A percentile compares a stretch with the other conserved stretches of the same genome.
These are phyloP conservation scores for Schizopygopsis pylzovi DNA, from an alignment of 2,797 vertebrate genomes.

Conservation along the genomic window DNA sequence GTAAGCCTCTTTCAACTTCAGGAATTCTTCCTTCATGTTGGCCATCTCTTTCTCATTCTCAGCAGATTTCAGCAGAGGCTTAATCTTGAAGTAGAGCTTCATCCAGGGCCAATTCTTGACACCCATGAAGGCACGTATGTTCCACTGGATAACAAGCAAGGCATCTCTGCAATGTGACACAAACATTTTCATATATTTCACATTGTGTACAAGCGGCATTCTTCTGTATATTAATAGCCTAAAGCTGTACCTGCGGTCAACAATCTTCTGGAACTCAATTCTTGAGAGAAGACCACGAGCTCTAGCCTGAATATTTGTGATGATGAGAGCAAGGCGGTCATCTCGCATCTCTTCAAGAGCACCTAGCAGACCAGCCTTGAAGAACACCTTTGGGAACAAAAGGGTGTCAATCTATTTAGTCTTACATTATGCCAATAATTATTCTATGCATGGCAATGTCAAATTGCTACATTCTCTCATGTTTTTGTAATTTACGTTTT, in stretches of 20 bases:
- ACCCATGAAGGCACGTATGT: conserved; percentile 76
- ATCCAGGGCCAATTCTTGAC: conserved; percentile 85
- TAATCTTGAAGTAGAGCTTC: conserved; percentile 73
- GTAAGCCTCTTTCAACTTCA: conserved; percentile 82
- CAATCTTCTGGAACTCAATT: conserved; percentile 84
- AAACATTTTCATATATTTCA: conserved; percentile 36
- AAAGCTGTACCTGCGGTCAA: conserved; percentile 79
- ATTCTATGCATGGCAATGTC: not conserved
- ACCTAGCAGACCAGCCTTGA: conserved; percentile 75
- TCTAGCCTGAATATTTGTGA: conserved; percentile 84
- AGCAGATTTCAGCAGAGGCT: conserved; percentile 78
- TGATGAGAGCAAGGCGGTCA: conserved; percentile 84
- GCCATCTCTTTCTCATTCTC: conserved; percentile 64
- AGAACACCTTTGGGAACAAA: conserved; percentile 80
- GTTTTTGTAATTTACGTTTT: not conserved
- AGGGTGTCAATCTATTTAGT: not conserved
- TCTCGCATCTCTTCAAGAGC: conserved; percentile 57
- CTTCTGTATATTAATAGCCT: not conserved
- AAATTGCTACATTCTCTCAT: not conserved
- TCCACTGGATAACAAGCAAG: not conserved
- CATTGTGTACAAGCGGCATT: not conserved
- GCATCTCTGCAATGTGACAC: conserved; percentile 52
- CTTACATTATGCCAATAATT: not conserved
- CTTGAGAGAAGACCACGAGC: conserved; percentile 82
- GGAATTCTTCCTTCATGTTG: conserved; percentile 7